A percentile compares a stretch with the other conserved stretches of the same genome.
These are phyloP conservation scores for Onychostruthus taczanowskii DNA, from an alignment of 2,113 vertebrate genomes.

Conservation along the genomic window DNA sequence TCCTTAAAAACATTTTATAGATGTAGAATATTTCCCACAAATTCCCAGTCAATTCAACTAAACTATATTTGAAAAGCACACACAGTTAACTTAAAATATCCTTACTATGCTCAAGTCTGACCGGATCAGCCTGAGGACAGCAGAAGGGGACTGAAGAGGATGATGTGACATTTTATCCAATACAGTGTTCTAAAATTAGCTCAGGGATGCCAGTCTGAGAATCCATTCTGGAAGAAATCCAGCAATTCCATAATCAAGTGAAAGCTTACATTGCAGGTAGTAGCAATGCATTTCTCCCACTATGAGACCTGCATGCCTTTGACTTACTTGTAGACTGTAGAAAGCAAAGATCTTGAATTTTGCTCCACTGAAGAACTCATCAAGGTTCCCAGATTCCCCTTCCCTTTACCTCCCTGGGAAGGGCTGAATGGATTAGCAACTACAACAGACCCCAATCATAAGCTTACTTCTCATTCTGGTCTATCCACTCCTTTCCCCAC, in stretches of 20 bases:
- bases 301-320: background rate
- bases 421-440: background rate
- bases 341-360: background rate
- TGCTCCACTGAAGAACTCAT: background rate
- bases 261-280: background rate
- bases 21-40: background rate
- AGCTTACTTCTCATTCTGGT: background rate
- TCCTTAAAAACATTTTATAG: conserved; percentile 8
- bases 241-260: background rate
- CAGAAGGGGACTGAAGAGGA: background rate
- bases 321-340: background rate
- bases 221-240: background rate
- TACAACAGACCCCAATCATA: background rate
- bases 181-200: background rate
- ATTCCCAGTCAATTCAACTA: conserved; percentile 17
- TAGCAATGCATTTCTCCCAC: background rate
- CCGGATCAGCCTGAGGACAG: background rate
- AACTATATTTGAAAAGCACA: background rate
- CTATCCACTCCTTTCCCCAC: background rate
- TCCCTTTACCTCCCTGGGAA: background rate
- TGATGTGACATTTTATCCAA: background rate
- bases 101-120: background rate
- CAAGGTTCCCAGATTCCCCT: background rate
- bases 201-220: conserved; percentile 24
- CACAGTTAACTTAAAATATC: background rate